Conservation (phyloP, 30 jellyfish, hydroid and myxozoan species). For the Hydra vulgaris region DNA sequence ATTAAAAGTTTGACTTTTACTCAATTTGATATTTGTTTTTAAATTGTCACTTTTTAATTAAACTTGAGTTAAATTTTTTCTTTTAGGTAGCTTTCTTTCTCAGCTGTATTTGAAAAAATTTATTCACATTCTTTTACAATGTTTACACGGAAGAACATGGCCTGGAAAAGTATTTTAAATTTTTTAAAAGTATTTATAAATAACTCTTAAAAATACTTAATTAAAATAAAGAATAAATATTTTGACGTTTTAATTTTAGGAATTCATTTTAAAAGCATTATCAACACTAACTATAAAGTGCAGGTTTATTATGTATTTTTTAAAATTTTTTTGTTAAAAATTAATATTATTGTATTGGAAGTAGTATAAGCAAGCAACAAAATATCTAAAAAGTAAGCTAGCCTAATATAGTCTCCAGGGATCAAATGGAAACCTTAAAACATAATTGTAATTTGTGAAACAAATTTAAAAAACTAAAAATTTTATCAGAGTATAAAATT, state of each 20-base stretch:
- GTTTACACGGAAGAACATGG: conserved; percentile 84
- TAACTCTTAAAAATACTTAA: neutral
- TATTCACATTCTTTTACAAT: conserved; percentile 22
- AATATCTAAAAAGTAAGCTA: too few species aligned
- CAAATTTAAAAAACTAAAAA: too few species aligned
- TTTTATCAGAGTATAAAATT: too few species aligned
- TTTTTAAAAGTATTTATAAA: neutral
- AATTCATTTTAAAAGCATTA: conserved; percentile 42
- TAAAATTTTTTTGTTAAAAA: neutral
- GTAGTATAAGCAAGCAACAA: too few species aligned
- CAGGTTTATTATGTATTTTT: conserved; percentile 29
- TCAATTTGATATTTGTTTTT: neutral
- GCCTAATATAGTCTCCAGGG: too few species aligned
- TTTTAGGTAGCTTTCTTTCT: conserved; percentile 46
- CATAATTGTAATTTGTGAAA: too few species aligned
- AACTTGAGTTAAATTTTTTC: neutral
- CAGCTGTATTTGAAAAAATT: conserved; percentile 53
- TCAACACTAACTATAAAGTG: conserved; percentile 50
- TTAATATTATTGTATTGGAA: too few species aligned
- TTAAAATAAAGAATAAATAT: too few species aligned
- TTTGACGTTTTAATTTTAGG: conserved; percentile 17
- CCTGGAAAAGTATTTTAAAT: conserved; percentile 50
- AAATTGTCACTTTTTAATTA: too few species aligned
- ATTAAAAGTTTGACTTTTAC: too few species aligned
- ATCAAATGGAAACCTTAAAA: too few species aligned